Base-by-base conservation (phyloP, 92 coral and sea anemone genomes). In the Zoanthus sociatus region DNA sequence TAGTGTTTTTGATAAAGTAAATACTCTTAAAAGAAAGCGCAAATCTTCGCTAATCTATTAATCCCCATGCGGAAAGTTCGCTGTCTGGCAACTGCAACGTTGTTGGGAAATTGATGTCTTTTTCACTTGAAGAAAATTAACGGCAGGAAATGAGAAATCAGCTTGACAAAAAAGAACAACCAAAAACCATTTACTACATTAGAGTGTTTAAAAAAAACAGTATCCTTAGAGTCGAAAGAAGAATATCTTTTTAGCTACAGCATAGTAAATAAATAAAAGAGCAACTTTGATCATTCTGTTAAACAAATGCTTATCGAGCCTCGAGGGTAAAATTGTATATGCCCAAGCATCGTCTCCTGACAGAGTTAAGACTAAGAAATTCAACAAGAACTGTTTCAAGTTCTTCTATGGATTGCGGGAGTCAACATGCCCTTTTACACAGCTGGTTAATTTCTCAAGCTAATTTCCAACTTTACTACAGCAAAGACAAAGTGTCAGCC, bases 381-480 rank as follows among this genome's bases (percentile, higher is more conserved):
- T 46, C 46, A 12, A n/a, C 16, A 67, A 46, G 20, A 67, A 60
- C 44, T 7, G 17, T 60, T 78, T 18, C 54, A 63, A 37, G 46
- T 44, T 67, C 44, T 79, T 11, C 75, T 81, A 61, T 46, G 58
- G 64, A 21, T 81, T 81, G 73, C 66, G 85, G 74, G 63, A 81
- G 66, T 73, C 44, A 66, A 46, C 61, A 64, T 47, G 51, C 42
- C 60, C 47, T 66, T 50, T 50, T 64, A 17, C 56, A 66, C 85
- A 81, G 85, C 85, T 81, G 85, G 45, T 81, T 66, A 64, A 67
- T 81, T 81, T 66, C 85, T 64, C 85, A 66, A 67, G 85, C 58
- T 67, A 81, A 66, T 81, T 81, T 71, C 70, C 74, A 64, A 81
- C 66, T 37, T 37, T 37, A 37, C 85, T 74, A 81, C 75, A 58